Evolutionary conservation across 2,797 vertebrate species (phyloP).

Genomic region (Neopelma chrysocephalum): DNA sequence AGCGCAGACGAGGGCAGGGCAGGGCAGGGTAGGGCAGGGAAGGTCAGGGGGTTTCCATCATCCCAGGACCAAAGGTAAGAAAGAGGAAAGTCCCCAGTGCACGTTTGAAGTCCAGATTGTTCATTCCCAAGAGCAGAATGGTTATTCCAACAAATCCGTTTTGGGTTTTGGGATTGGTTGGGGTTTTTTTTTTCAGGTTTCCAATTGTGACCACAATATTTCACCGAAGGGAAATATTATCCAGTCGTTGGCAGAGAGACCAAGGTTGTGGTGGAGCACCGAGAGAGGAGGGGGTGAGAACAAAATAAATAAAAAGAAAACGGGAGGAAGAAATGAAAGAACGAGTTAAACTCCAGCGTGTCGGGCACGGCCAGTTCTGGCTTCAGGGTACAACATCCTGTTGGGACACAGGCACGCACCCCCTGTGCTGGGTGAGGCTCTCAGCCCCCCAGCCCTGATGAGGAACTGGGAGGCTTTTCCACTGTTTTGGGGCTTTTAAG

Average conservation of each 20-base stretch:
- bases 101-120: background rate
- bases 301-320: slow-evolving; percentile 35
- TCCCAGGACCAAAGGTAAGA: slow-evolving; percentile 66
- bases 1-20: slow-evolving; percentile 5
- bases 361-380: background rate
- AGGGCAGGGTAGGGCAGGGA: background rate
- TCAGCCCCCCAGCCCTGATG: background rate
- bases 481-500: background rate
- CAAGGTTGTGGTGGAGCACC: background rate
- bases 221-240: slow-evolving; percentile 6
- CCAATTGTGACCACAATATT: background rate
- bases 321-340: slow-evolving; percentile 64
- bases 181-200: background rate
- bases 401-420: fast-evolving
- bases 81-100: slow-evolving; percentile 31
- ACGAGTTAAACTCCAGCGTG: background rate
- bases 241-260: background rate
- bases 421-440: background rate
- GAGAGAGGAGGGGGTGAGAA: background rate
- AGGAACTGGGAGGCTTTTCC: background rate
- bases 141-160: background rate
- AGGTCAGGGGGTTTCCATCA: slow-evolving; percentile 65
- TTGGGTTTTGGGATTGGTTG: background rate
- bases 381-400: background rate
- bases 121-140: background rate